Evolutionary conservation across 2,113 vertebrate genomes (phyloP).

Genomic region (Plectropomus leopardus): DNA sequence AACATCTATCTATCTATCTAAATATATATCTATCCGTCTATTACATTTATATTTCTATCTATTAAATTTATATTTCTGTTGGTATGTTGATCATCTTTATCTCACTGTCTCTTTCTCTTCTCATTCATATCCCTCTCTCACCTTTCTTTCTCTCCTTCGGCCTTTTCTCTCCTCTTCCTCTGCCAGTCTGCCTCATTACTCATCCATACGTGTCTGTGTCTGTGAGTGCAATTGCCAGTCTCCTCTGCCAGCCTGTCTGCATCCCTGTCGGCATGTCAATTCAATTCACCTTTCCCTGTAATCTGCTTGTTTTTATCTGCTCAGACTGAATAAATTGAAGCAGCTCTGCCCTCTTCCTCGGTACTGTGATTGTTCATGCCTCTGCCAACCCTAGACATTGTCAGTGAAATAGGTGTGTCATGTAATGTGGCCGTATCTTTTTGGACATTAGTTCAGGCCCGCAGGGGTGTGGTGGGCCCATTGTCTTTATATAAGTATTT

Average conservation of each 20-base stretch:
- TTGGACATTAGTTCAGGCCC: constrained; percentile 33
- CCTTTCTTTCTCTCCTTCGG: constrained; percentile 29
- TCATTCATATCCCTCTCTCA: constrained; percentile 22
- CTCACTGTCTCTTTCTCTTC: constrained; percentile 7
- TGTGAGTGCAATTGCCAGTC: constrained; percentile 7
- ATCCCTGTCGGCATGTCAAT: constrained; percentile 28
- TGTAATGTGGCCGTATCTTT: constrained; percentile 43
- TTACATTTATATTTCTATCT: constrained; percentile 12
- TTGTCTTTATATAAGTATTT: constrained; percentile 54
- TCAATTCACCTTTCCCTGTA: constrained; percentile 32
- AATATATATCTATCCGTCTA: constrained; percentile 20
- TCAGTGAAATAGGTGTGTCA: constrained; percentile 48
- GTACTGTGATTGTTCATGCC: neutral
- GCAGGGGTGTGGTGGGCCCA: constrained; percentile 58
- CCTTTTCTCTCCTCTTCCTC: constrained; percentile 2
- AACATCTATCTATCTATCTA: neutral
- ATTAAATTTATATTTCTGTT: constrained; percentile 2
- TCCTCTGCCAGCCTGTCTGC: constrained; percentile 33
- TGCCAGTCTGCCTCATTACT: constrained; percentile 20
- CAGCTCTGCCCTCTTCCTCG: neutral
- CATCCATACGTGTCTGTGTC: constrained; percentile 6
- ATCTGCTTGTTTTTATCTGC: constrained; percentile 24
- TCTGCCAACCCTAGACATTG: constrained; percentile 26
- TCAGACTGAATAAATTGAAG: constrained; percentile 13
- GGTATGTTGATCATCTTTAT: constrained; percentile 16